A percentile compares a stretch with the other conserved stretches of the same genome.
These are phyloP conservation scores for Hydropotes inermis DNA, from an alignment of 2,113 vertebrate species.

Conservation along the genomic window DNA sequence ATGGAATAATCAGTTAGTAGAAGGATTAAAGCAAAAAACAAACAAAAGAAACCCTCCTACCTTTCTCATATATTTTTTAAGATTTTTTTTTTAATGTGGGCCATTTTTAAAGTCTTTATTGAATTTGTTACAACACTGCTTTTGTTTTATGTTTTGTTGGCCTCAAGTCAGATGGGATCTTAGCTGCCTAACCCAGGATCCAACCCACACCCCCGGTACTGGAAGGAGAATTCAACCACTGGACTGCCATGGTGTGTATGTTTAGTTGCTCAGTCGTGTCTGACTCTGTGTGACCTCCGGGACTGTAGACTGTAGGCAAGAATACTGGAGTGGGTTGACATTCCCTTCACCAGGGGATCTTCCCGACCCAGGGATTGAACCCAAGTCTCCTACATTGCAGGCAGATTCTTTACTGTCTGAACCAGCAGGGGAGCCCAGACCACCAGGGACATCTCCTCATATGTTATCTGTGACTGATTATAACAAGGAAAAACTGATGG, in stretches of 20 bases:
- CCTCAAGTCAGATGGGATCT: background rate
- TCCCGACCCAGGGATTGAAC: background rate
- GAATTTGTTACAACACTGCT: background rate
- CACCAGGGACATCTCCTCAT: background rate
- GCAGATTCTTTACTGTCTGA: background rate
- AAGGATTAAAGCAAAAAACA: background rate
- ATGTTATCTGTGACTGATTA: background rate
- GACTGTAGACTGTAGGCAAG: background rate
- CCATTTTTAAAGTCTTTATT: background rate
- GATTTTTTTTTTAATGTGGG: background rate
- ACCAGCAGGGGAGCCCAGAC: background rate
- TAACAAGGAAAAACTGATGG: background rate
- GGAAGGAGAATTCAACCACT: background rate
- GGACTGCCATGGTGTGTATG: background rate
- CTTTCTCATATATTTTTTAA: background rate
- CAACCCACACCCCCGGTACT: background rate
- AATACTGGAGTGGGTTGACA: background rate
- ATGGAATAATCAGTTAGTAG: background rate
- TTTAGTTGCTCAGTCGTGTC: background rate
- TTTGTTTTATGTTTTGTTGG: background rate
- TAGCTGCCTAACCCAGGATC: background rate
- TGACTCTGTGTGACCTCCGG: background rate
- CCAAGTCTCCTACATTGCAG: background rate
- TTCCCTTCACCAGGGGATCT: background rate
- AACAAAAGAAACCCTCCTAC: background rate